phyloP scores from a whole-genome alignment of 1,140 invertebrate genomes.

The Lepidurus packardi region DNA sequence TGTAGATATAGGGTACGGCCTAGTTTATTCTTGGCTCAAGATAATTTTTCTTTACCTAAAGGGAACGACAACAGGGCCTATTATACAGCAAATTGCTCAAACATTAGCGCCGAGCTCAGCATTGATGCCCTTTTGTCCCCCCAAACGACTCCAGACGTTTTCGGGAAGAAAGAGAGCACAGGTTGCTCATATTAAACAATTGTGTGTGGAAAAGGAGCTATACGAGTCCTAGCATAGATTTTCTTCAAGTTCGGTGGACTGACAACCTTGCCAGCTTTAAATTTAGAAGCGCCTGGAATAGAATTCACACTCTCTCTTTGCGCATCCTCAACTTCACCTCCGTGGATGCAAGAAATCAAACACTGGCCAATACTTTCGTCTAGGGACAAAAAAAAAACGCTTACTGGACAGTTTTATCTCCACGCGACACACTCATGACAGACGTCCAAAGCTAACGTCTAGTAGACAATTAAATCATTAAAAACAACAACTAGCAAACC shows the following conservation, averaged over 20 bases:
- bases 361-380: slow-evolving; percentile 8
- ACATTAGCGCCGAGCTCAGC: not conserved
- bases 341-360: not conserved
- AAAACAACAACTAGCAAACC: too few species aligned
- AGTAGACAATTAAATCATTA: too few species aligned
- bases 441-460: not conserved
- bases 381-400: not conserved
- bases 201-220: not conserved
- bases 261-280: slow-evolving; percentile 11
- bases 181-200: not conserved
- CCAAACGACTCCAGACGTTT: not conserved
- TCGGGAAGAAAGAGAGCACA: not conserved
- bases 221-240: not conserved
- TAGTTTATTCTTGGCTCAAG: not conserved
- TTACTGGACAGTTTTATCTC: not conserved
- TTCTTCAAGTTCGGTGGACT: not conserved
- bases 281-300: slow-evolving; percentile 4
- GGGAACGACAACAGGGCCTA: not conserved
- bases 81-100: not conserved
- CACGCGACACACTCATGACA: not conserved
- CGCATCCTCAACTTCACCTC: not conserved
- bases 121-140: not conserved
- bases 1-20: not conserved
- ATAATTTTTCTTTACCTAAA: not conserved
- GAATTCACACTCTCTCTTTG: not conserved